These are phyloP conservation scores for Mimumesa dahlbomi DNA, from an alignment of 2,888 invertebrate species.

Conservation along the genomic window DNA sequence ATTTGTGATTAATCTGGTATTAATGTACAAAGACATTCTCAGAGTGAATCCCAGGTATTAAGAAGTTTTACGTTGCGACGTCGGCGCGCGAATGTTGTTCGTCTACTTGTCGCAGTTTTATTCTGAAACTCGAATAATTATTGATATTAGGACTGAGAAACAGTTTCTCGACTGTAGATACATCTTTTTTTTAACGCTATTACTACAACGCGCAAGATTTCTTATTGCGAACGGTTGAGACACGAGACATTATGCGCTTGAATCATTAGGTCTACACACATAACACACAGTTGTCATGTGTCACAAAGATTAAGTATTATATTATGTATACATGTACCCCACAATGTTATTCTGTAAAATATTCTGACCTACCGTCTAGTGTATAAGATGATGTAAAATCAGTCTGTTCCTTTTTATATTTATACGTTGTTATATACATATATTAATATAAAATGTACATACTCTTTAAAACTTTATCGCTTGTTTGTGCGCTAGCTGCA, in stretches of 20 bases:
- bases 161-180: slow-evolving; percentile 8
- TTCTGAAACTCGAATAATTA: neutral
- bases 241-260: neutral
- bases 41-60: slow-evolving; percentile 12
- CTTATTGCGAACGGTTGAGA: slow-evolving; percentile 5
- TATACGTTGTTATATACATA: slow-evolving; percentile 16
- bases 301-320: slow-evolving; percentile 14
- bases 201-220: slow-evolving; percentile 10
- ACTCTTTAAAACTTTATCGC: slow-evolving; percentile 28
- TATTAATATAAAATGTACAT: slow-evolving; percentile 33
- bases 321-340: slow-evolving; percentile 2
- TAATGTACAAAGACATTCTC: slow-evolving; percentile 13
- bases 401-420: slow-evolving; percentile 41
- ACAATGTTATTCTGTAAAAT: slow-evolving; percentile 12
- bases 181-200: slow-evolving; percentile 12
- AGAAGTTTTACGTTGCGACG: slow-evolving; percentile 3
- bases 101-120: neutral
- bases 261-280: slow-evolving; percentile 1
- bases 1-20: slow-evolving; percentile 33
- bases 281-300: neutral
- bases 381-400: slow-evolving; percentile 17
- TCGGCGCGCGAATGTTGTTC: slow-evolving; percentile 1
- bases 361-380: slow-evolving; percentile 20
- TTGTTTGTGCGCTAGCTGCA: slow-evolving; percentile 24
- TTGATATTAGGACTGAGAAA: too few relatives aligned